Base-by-base conservation (phyloP, 2,888 invertebrate genomes). In the Epistrophe eligans region DNA sequence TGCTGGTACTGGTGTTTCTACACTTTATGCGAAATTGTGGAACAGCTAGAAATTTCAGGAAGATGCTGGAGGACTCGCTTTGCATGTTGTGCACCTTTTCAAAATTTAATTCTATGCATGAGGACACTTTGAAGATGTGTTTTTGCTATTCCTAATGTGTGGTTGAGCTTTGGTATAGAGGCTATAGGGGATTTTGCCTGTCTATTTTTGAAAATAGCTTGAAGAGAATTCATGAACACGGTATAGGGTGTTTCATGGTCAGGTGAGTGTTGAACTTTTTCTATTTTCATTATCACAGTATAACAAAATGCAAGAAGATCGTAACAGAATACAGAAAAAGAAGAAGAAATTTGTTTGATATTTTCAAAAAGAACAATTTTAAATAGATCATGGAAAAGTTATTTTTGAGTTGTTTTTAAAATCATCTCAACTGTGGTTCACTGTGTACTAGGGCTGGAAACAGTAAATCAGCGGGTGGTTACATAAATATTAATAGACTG, bases 101-200 rank as follows among this genome's bases (percentile, higher is more conserved):
- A 84, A 76, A 83, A 80, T 84, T 76, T 71, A 84, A 80, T 80
- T 77, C 72, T 84, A 60, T 80, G 76, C 84, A 84, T 76, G 80
- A 84, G 74, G 76, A 80, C 79, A 79, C 52, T 70, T 57, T 57
- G 70, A 64, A 62, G 67, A 73, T 79, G 67, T 67, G 52, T 73
- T 79, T 72, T 74, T 52, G 66, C 52, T 67, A 17, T 67, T 73
- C 55, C 15, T 24, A 67, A 83, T 72, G 71, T 64, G 64, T 67
- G 58, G 43, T 70, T 52, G 19, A 66, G 76, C 43, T 35, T n/a
- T 60, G 77, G 48, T 62, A n/a, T n/a, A 35, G 8, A 38, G 9
- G 40, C 45, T 67, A 43, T 70, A 35, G 35, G 52, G 9, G 11
- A 43, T 40, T n/a, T n/a, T 52, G 17, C 28, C 52, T 70, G 32